These are phyloP conservation scores for Mormyrus iriodes DNA, from an alignment of 2,113 vertebrate genomes.

Conservation along the genomic window DNA sequence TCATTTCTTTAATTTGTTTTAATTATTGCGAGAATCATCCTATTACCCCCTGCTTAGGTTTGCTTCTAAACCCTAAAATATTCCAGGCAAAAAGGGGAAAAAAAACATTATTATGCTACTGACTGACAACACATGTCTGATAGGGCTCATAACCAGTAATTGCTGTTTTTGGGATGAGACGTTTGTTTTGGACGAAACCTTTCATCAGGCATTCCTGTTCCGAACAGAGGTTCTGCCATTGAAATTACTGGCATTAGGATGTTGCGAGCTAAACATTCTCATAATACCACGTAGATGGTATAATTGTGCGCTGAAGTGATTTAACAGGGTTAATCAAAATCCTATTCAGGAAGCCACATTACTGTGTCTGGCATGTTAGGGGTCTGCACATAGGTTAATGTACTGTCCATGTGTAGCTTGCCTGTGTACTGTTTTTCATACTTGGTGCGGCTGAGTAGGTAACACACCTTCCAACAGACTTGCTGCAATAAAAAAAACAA, in stretches of 20 bases:
- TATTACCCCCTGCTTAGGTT: neutral
- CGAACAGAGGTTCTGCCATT: neutral
- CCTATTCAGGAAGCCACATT: neutral
- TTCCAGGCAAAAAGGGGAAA: neutral
- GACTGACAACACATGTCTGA: neutral
- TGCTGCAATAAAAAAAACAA: neutral
- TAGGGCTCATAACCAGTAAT: neutral
- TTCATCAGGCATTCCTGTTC: neutral
- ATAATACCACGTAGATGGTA: neutral
- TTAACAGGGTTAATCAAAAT: neutral
- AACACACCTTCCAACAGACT: neutral
- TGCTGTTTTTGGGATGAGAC: neutral
- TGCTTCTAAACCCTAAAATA: neutral
- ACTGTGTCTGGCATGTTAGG: neutral
- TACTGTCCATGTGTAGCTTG: neutral
- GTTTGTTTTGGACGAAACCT: neutral
- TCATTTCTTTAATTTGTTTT: neutral
- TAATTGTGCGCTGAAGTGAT: neutral
- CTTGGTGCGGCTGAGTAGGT: neutral
- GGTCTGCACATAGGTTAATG: neutral
- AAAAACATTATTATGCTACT: neutral
- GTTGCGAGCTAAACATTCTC: neutral
- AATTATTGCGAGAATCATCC: neutral
- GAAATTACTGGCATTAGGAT: neutral
- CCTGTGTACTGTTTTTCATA: neutral